Base-by-base conservation (phyloP, 1,140 invertebrate genomes). In the Triops longicaudatus region DNA sequence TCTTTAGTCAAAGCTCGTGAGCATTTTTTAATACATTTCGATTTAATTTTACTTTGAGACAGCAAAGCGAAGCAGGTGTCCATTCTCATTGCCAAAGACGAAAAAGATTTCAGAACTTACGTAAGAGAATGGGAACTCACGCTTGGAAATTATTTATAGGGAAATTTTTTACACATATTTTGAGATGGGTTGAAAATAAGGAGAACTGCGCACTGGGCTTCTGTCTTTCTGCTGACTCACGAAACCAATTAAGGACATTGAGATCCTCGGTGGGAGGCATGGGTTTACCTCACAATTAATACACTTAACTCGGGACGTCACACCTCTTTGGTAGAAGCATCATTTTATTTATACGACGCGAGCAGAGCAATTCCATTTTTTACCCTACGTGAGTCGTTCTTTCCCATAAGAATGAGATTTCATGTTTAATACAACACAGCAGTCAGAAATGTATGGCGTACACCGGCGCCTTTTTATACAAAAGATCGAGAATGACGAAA, bases 231-330 rank as follows among this genome's bases (percentile, higher is more conserved):
- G 50, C 50, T 63, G 50, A 63, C 50, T 63, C 50, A 63, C 50
- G 50, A 63, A 63, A 63, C 50, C 50, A 63, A 63, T 63, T 63
- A 63, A 63, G 50, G 50, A 63, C 50, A 63, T 63, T 63, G 50
- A 63, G 50, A 63, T 63, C 50, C 50, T 63, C 50, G 17, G 22
- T 63, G 50, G 50, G 50, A 63, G 50, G 50, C 50, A 63, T 63
- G 50, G 50, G 50, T 63, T n/a, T 63, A 63, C 50, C 50, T 63
- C 50, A 63, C 50, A 63, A 63, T 63, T 63, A 63, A 63, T 63
- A 63, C 50, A 63, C 50, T 63, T 63, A 63, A 63, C 50, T 63
- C 50, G 14, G 7, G 31, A 63, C 50, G 50, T 63, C 50, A 63
- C 50, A 63, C 22, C 50, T 63, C 50, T 63, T 63, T 63, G 50